Percentiles rank a stretch among this genome's conserved stretches.
Evolutionary conservation across 2,113 vertebrate species (phyloP).

Genomic region (Phasianus colchicus): DNA sequence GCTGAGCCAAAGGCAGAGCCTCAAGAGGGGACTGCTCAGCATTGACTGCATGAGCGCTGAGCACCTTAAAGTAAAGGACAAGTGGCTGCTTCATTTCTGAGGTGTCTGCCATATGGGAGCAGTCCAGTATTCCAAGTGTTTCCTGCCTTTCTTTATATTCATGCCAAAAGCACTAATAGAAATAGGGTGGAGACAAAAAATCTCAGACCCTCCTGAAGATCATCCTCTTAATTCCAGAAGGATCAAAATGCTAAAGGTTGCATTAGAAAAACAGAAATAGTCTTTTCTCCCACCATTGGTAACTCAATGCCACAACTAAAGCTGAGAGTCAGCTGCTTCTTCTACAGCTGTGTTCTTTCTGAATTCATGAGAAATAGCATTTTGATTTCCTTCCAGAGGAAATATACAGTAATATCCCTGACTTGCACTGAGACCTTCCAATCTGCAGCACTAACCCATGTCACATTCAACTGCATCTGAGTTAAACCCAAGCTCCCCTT

Average conservation of each 20-base stretch:
- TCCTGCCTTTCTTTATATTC: conserved; percentile 49
- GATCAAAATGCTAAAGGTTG: conserved; percentile 72
- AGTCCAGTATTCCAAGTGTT: conserved; percentile 27
- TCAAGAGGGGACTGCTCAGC: neutral
- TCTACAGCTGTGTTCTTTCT: conserved; percentile 55
- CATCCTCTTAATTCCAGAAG: conserved; percentile 57
- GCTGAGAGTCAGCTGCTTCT: conserved; percentile 47
- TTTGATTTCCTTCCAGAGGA: conserved; percentile 69
- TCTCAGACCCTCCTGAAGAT: conserved; percentile 50
- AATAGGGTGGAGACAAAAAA: conserved; percentile 47
- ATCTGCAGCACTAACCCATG: neutral
- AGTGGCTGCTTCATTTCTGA: neutral
- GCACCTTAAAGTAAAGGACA: neutral
- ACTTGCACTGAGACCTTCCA: conserved; percentile 38
- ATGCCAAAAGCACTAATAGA: conserved; percentile 47
- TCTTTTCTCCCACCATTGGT: conserved; percentile 57
- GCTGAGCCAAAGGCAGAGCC: neutral
- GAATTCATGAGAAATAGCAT: conserved; percentile 66
- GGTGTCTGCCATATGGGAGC: conserved; percentile 49
- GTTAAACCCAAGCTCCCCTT: neutral
- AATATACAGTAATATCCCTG: conserved; percentile 44
- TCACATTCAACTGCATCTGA: neutral
- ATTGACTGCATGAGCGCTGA: neutral
- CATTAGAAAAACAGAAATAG: conserved; percentile 59
- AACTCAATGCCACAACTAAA: conserved; percentile 47